Percentiles rank a stretch among this genome's conserved stretches.
Evolutionary conservation across 2,888 invertebrate species (phyloP).

Genomic region (Rhagonycha lutea): DNA sequence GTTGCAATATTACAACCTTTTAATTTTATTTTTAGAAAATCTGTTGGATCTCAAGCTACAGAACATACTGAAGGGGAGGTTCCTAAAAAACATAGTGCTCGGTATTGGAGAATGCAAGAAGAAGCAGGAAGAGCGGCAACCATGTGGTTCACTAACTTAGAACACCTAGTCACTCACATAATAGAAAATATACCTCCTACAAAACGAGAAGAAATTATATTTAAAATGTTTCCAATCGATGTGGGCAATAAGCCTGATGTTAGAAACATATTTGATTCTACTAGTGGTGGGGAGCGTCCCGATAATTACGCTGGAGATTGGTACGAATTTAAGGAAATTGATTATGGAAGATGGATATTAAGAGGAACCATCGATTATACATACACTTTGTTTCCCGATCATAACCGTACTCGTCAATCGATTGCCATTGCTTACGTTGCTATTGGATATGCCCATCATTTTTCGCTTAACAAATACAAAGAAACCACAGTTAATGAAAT

Average conservation of each 20-base stretch:
- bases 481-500: slow-evolving; percentile 62
- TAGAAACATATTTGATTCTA: slow-evolving; percentile 42
- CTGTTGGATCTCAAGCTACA: slow-evolving; percentile 8
- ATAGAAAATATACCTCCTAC: slow-evolving; percentile 47
- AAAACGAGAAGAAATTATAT: slow-evolving; percentile 35
- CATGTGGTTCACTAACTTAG: slow-evolving; percentile 45
- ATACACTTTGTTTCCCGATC: slow-evolving; percentile 44
- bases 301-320: slow-evolving; percentile 47
- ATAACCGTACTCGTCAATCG: slow-evolving; percentile 56
- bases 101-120: slow-evolving; percentile 44
- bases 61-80: neutral
- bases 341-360: slow-evolving; percentile 51
- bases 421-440: slow-evolving; percentile 63
- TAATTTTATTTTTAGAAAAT: neutral
- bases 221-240: slow-evolving; percentile 41
- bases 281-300: slow-evolving; percentile 29
- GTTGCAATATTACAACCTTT: neutral
- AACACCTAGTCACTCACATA: slow-evolving; percentile 46
- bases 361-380: slow-evolving; percentile 45
- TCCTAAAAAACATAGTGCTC: slow-evolving; percentile 26
- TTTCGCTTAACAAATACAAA: slow-evolving; percentile 63
- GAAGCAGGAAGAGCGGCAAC: slow-evolving; percentile 46
- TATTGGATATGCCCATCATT: slow-evolving; percentile 62
- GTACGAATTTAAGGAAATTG: slow-evolving; percentile 51
- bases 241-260: slow-evolving; percentile 41